Percentiles rank a stretch among this genome's conserved stretches.
phyloP scores from a whole-genome alignment of 1,140 invertebrate species.

The Drosophila santomea region DNA sequence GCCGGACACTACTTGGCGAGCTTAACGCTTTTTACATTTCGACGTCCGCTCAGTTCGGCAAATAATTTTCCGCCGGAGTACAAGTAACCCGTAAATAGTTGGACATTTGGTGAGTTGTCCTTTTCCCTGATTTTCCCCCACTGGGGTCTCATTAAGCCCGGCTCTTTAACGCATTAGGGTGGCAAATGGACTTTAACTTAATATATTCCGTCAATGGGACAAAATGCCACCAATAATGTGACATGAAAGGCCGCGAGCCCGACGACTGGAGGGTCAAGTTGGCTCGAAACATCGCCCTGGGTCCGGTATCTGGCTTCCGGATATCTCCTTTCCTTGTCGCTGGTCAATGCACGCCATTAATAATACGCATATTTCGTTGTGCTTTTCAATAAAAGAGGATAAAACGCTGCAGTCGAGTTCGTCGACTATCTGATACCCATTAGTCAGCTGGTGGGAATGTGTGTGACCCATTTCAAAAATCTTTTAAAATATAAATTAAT shows the following conservation, averaged over 20 bases:
- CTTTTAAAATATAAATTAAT: no score
- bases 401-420: no score
- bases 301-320: not conserved
- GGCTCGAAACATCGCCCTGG: constrained; percentile 3
- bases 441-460: not conserved
- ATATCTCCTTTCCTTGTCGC: constrained; percentile 39
- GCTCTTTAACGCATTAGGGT: constrained; percentile 73
- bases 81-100: constrained; percentile 70
- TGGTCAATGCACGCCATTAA: constrained; percentile 57
- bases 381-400: constrained; percentile 24
- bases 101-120: constrained; percentile 16
- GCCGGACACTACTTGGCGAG: constrained; percentile 65
- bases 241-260: constrained; percentile 32
- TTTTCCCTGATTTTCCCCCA: constrained; percentile 10
- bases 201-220: constrained; percentile 30
- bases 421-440: not conserved
- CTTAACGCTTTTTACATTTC: constrained; percentile 38
- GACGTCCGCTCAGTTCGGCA: constrained; percentile 51
- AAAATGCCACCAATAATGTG: constrained; percentile 48
- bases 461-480: no score
- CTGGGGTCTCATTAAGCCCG: constrained; percentile 59
- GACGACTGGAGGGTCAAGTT: constrained; percentile 34
- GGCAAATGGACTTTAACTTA: constrained; percentile 57
- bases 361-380: constrained; percentile 63
- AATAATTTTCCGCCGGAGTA: constrained; percentile 65